Base-by-base conservation (phyloP, 2,888 invertebrate genomes). In the Tachina fera region DNA sequence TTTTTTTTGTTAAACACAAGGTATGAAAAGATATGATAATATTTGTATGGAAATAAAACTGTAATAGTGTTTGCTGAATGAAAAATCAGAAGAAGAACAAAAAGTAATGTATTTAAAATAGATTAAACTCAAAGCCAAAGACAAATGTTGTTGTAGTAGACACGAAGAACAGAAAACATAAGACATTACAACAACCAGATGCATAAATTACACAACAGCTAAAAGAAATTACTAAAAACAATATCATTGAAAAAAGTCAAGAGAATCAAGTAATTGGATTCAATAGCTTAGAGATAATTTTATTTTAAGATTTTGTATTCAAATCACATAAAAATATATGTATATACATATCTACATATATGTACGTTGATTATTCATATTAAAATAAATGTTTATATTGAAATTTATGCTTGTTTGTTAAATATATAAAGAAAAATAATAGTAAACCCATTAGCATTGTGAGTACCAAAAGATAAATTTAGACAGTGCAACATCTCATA, bases 11-110 rank as follows among this genome's bases (percentile, higher is more conserved):
- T 61, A 61, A 75, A 39, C 14, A 75, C 61, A 61, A 68, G 53
- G 65, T 75, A 80, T 67, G 13, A 80, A 65, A 65, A 49, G 67
- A 72, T 67, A 77, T 77, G 65, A 83, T 60, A 77, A 72, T 77
- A 77, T 83, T 83, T 75, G 72, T 72, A 60, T 19, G 67, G 58
- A 13, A 67, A 53, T 75, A 81, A 68, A 61, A 81, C 67, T 67
- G 39, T 81, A 68, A 81, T 60, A 81, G 75, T 75, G 45, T 74
- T 75, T 75, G 68, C 53, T 58, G 49, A 72, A 65, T 31, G 9
- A 8, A 80, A 45, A 63, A 39, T 53, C 16, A 22, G 16, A 22
- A 31, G 31, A 1, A 31, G 31, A 31, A 58, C 41, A 53, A 56
- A 51, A 47, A 58, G 45, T 51, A 47, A 60, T 43, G 5, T 19